A percentile compares a stretch with the other conserved stretches of the same genome.
Evolutionary conservation across 2,888 invertebrate species (phyloP).

Genomic region (Cheilosia urbana): DNA sequence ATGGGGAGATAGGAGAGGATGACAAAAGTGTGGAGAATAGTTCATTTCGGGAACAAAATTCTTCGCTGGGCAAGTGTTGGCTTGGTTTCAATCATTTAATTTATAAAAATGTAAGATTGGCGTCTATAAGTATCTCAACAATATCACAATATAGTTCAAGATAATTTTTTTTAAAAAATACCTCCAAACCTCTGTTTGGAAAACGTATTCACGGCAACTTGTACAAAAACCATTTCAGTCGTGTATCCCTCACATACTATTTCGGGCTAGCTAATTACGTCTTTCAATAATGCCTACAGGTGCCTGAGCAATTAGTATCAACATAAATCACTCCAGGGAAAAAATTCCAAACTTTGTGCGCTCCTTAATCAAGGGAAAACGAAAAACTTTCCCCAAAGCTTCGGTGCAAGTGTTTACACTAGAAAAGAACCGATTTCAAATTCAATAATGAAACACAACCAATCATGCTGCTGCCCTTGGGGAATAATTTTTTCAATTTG

Average conservation of each 20-base stretch:
- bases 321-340: slow-evolving; percentile 18
- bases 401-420: slow-evolving; percentile 33
- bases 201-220: background rate
- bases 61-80: too few relatives aligned
- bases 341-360: slow-evolving; percentile 12
- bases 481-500: slow-evolving; percentile 37
- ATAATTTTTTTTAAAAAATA: background rate
- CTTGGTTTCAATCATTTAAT: too few relatives aligned
- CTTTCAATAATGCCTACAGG: slow-evolving; percentile 58
- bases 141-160: too few relatives aligned
- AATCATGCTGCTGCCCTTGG: slow-evolving; percentile 38
- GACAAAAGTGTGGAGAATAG: too few relatives aligned
- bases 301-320: slow-evolving; percentile 48
- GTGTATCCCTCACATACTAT: slow-evolving; percentile 20
- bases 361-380: background rate
- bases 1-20: too few relatives aligned
- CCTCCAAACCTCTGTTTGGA: background rate
- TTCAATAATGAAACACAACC: slow-evolving; percentile 49
- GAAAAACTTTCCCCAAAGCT: slow-evolving; percentile 12
- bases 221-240: slow-evolving; percentile 7
- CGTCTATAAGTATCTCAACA: too few relatives aligned
- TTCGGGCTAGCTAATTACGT: slow-evolving; percentile 34
- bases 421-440: slow-evolving; percentile 34
- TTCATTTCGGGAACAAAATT: too few relatives aligned
- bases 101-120: too few relatives aligned